phyloP scores from a whole-genome alignment of 2,888 invertebrate genomes.

The Criorhina ranunculi region DNA sequence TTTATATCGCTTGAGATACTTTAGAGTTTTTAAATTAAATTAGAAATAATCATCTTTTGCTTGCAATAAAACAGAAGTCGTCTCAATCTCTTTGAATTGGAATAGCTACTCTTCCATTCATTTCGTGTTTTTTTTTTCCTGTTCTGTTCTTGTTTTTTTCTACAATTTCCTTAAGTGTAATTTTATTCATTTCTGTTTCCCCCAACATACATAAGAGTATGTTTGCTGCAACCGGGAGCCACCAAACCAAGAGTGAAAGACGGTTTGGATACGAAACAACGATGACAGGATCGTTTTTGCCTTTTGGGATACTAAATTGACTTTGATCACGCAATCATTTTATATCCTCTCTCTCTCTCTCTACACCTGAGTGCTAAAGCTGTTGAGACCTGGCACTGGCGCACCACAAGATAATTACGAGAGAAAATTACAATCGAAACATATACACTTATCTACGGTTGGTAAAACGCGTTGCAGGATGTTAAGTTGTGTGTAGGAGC shows the following conservation, averaged over 20 bases:
- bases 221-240: constrained; percentile 61
- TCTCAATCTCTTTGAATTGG: constrained; percentile 48
- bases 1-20: constrained; percentile 10
- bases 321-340: constrained; percentile 84
- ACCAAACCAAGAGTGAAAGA: constrained; percentile 35
- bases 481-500: not conserved
- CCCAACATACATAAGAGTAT: constrained; percentile 22
- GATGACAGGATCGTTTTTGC: constrained; percentile 77
- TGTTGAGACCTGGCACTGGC: constrained; percentile 45
- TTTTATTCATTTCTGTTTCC: constrained; percentile 71
- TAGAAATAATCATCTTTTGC: constrained; percentile 22
- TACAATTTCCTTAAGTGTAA: constrained; percentile 75
- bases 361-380: constrained; percentile 61
- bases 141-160: not conserved
- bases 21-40: constrained; percentile 48
- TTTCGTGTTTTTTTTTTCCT: constrained; percentile 5
- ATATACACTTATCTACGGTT: constrained; percentile 63
- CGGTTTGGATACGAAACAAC: constrained; percentile 28
- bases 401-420: constrained; percentile 72
- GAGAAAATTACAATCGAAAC: constrained; percentile 75
- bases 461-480: constrained; percentile 19
- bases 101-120: constrained; percentile 51
- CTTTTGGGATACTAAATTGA: constrained; percentile 82
- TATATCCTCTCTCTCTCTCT: too few relatives aligned
- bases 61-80: constrained; percentile 45